Percentiles rank a stretch among this genome's conserved stretches.
phyloP scores from a whole-genome alignment of 2,888 invertebrate genomes.

The Latrodectus elegans region DNA sequence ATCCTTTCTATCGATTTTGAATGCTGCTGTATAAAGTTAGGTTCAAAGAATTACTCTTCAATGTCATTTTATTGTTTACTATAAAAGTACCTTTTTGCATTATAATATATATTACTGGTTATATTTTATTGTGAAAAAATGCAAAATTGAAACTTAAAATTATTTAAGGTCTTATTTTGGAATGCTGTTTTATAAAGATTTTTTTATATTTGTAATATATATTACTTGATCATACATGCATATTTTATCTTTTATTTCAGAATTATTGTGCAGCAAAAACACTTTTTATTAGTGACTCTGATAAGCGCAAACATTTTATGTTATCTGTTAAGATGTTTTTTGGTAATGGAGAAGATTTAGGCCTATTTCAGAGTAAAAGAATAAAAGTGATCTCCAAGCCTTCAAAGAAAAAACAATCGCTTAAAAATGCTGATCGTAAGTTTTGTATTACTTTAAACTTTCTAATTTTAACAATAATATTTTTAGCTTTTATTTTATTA shows the following conservation, averaged over 20 bases:
- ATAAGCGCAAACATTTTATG: slow-evolving; percentile 99
- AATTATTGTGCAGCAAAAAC: slow-evolving; percentile 99
- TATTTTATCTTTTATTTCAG: slow-evolving; percentile 73
- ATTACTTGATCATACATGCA: too few relatives aligned
- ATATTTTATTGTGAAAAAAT: too few relatives aligned
- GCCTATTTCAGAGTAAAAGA: slow-evolving; percentile 97
- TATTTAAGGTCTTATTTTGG: too few relatives aligned
- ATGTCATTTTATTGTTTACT: too few relatives aligned
- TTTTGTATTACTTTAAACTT: slow-evolving; percentile 70
- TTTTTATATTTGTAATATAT: too few relatives aligned
- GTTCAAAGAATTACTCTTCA: too few relatives aligned
- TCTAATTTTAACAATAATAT: not conserved
- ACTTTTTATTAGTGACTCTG: slow-evolving; percentile 98
- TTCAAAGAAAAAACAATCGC: slow-evolving; percentile 98
- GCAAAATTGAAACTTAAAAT: too few relatives aligned
- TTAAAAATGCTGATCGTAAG: slow-evolving; percentile 95
- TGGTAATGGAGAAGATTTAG: slow-evolving; percentile 97
- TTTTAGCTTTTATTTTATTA: not conserved
- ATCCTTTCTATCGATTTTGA: too few relatives aligned
- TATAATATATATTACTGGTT: too few relatives aligned
- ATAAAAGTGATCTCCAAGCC: slow-evolving; percentile 99
- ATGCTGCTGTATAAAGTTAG: too few relatives aligned
- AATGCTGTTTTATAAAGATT: too few relatives aligned
- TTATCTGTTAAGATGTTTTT: slow-evolving; percentile 99
- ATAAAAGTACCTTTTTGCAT: too few relatives aligned